A percentile compares a stretch with the other conserved stretches of the same genome.
phyloP scores from a whole-genome alignment of 1,140 invertebrate species.

The Plodia interpunctella region DNA sequence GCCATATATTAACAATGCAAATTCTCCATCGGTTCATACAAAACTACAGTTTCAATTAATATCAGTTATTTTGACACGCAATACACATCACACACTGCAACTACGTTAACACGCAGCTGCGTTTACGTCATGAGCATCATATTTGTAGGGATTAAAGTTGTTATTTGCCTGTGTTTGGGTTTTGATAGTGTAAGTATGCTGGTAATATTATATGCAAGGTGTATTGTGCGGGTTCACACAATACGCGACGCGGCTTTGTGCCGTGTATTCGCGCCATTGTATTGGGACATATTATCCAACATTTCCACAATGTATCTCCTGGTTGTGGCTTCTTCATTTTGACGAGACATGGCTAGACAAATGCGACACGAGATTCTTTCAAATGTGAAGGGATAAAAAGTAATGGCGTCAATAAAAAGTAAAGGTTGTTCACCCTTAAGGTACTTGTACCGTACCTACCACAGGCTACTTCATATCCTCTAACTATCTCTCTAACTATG shows the following conservation, averaged over 20 bases:
- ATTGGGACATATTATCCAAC: slow-evolving; percentile 70
- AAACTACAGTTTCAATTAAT: slow-evolving; percentile 43
- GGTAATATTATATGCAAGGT: slow-evolving; percentile 59
- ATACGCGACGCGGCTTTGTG: slow-evolving; percentile 65
- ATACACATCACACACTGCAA: slow-evolving; percentile 23
- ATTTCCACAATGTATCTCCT: slow-evolving; percentile 68
- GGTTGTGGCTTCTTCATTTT: slow-evolving; percentile 60
- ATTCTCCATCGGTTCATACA: slow-evolving; percentile 20
- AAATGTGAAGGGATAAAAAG: not conserved
- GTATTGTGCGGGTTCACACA: slow-evolving; percentile 69
- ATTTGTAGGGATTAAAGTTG: slow-evolving; percentile 21
- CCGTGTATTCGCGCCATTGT: slow-evolving; percentile 66
- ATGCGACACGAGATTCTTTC: not conserved
- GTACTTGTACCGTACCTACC: no score
- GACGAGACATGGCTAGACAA: slow-evolving; percentile 32
- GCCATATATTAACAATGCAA: slow-evolving; percentile 29
- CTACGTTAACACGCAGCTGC: slow-evolving; percentile 19
- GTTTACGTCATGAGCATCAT: slow-evolving; percentile 15
- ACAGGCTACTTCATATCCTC: no score
- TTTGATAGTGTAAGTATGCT: slow-evolving; percentile 31
- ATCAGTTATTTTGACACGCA: slow-evolving; percentile 50
- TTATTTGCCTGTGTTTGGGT: slow-evolving; percentile 33
- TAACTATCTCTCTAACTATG: no score
- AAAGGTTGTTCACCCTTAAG: no score
- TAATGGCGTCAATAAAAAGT: no score